Evolutionary conservation across 2,113 vertebrate species (phyloP).

Genomic region (Steatornis caripensis): DNA sequence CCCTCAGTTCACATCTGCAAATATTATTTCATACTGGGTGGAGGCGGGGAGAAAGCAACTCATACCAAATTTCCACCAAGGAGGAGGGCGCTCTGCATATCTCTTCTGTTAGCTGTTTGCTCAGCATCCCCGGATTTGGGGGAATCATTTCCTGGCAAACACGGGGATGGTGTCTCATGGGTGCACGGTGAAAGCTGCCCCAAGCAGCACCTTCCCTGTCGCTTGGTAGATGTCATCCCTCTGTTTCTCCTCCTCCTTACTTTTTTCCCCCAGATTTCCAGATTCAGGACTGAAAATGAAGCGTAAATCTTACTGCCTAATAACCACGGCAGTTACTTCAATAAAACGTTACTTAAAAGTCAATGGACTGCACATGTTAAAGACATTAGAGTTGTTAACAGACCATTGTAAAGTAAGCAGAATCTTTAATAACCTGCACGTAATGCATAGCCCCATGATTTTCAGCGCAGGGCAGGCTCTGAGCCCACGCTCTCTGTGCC

Average conservation of each 20-base stretch:
- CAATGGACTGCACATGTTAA: constrained; percentile 83
- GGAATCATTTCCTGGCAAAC: not conserved
- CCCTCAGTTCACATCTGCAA: constrained; percentile 62
- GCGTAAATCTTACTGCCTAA: constrained; percentile 84
- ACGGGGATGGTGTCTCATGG: accelerated
- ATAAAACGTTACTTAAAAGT: constrained; percentile 84
- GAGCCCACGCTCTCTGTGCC: not conserved
- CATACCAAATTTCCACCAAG: constrained; percentile 20
- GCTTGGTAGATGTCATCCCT: constrained; percentile 8
- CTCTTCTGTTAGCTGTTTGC: not conserved
- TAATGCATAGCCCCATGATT: not conserved
- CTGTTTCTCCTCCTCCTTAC: not conserved
- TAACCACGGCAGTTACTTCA: constrained; percentile 81
- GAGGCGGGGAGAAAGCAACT: not conserved
- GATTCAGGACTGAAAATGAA: constrained; percentile 77
- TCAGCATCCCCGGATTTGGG: not conserved
- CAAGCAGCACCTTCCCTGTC: not conserved
- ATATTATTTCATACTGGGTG: constrained; percentile 53
- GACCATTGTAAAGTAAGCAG: constrained; percentile 80
- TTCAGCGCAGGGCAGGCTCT: not conserved
- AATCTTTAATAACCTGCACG: constrained; percentile 77
- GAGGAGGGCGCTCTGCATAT: constrained; percentile 29
- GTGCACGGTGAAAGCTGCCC: not conserved
- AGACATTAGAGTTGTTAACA: constrained; percentile 82
- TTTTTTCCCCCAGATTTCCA: constrained; percentile 52